Evolutionary conservation across 1,140 invertebrate species (phyloP).

Genomic region (Carcinoscorpius rotundicauda): DNA sequence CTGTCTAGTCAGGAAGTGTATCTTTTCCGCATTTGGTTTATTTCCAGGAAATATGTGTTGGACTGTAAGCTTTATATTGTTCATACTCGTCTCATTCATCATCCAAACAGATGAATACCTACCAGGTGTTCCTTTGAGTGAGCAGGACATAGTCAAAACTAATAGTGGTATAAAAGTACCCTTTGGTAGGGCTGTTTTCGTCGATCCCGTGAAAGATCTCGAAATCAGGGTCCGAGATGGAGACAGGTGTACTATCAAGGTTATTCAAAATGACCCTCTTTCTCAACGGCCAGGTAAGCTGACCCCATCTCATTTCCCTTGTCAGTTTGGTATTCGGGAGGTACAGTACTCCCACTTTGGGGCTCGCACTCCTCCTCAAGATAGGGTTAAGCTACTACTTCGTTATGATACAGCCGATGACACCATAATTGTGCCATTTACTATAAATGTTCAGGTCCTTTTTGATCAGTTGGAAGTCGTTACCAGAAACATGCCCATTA

Average conservation of each 20-base stretch:
- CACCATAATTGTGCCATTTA: constrained; percentile 34
- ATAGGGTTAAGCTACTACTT: constrained; percentile 30
- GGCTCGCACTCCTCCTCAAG: constrained; percentile 26
- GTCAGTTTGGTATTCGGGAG: constrained; percentile 29
- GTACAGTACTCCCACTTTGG: constrained; percentile 36
- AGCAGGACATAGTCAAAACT: background rate
- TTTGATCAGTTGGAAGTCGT: constrained; percentile 31
- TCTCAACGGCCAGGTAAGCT: constrained; percentile 32
- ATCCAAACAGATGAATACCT: too few species aligned
- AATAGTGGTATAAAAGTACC: background rate
- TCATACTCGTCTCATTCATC: too few species aligned
- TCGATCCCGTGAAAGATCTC: constrained; percentile 31
- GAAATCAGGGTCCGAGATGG: constrained; percentile 28
- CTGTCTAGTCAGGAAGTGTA: too few species aligned
- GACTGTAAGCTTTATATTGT: too few species aligned
- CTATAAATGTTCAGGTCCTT: constrained; percentile 28
- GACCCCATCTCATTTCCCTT: constrained; percentile 30
- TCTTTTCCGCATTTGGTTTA: too few species aligned
- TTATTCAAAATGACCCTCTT: constrained; percentile 30
- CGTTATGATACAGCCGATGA: constrained; percentile 32
- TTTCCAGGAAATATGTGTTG: too few species aligned
- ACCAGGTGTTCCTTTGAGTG: background rate
- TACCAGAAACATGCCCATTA: constrained; percentile 30
- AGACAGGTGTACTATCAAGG: constrained; percentile 30
- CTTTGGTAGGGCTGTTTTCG: constrained; percentile 22